Percentiles rank a stretch among this genome's conserved stretches.
These are phyloP conservation scores for Euura lappo DNA, from an alignment of 1,140 invertebrate genomes.

Conservation along the genomic window DNA sequence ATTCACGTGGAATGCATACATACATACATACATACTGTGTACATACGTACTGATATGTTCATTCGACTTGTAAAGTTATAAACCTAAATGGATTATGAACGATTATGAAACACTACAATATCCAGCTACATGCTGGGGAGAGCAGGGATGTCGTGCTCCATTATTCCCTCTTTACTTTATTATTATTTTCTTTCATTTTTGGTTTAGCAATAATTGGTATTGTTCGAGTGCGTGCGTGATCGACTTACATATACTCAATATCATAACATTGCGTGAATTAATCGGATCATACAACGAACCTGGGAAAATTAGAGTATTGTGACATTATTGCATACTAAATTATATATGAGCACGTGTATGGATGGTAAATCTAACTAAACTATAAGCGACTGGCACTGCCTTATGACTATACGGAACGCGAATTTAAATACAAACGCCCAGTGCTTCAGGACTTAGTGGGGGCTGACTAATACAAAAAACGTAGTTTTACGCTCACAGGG, in stretches of 20 bases:
- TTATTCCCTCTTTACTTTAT: neutral
- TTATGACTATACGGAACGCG: neutral
- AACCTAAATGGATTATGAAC: no score
- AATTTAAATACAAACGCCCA: neutral
- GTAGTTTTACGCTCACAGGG: no score
- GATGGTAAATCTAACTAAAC: neutral
- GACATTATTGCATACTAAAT: slow-evolving; percentile 39
- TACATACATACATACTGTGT: no score
- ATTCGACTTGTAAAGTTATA: no score
- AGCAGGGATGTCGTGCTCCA: no score
- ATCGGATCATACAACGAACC: slow-evolving; percentile 13
- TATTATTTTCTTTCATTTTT: neutral
- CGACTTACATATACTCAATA: no score
- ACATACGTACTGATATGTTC: no score
- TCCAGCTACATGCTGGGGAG: no score
- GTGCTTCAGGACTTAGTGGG: neutral
- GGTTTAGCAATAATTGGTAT: slow-evolving; percentile 13
- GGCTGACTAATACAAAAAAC: neutral
- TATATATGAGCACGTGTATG: slow-evolving; percentile 25
- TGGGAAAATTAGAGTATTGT: slow-evolving; percentile 37
- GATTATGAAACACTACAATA: no score
- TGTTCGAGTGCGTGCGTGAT: neutral
- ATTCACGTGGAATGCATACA: neutral
- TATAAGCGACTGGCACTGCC: neutral
- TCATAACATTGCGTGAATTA: no score